Evolutionary conservation across 2,113 vertebrate species (phyloP), one percentile per base, ranked within the genome.

Genomic region (Pygoscelis antarcticus): DNA sequence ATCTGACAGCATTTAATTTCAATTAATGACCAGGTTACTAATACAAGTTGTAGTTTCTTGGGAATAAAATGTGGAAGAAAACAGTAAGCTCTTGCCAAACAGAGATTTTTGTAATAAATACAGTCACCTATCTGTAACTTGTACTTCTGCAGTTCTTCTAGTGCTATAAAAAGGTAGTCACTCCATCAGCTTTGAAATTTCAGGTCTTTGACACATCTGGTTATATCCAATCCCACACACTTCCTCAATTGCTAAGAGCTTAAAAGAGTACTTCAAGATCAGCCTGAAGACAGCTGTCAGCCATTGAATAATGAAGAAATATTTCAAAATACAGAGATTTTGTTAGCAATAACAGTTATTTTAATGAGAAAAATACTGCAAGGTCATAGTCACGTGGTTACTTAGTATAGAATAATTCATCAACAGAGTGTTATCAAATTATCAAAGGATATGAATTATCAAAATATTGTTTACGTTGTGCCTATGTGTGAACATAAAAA

Each of bases 51-150:
- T 3, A 62, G 3, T 23, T 32, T 46, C 14, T 82, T 79, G 30
- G 34, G 19, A 65, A 80, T 62, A 90, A 78, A 88, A 64, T 20
- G 5, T 40, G 6, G 2, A 79, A 89, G 13, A 44, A 78, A 71
- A 49, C 6, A 47, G n/a, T n/a, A 22, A 60, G 20, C 2, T 64
- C 46, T 78, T 75, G 12, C 38, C 52, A 27, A 90, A 52, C 5
- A 87, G 38, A 70, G 13, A 36, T 71, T 87, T 74, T 74, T 46
- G 7, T 30, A 57, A 52, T 26, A 65, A 76, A 52, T 46, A 13
- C 0, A 0, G 47, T 64, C 22, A 10, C 11, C 6, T 36, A 66
- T 15, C 25, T 55, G 23, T 44, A 64, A 76, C 15, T 36, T 76
- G 12, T 34, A 38, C 2, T 62, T 81, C 16, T 80, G 32, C n/a